Percentiles rank a stretch among this genome's conserved stretches.
phyloP scores from a whole-genome alignment of 2,113 vertebrate genomes.

The Stomatorhinus ivindoensis region DNA sequence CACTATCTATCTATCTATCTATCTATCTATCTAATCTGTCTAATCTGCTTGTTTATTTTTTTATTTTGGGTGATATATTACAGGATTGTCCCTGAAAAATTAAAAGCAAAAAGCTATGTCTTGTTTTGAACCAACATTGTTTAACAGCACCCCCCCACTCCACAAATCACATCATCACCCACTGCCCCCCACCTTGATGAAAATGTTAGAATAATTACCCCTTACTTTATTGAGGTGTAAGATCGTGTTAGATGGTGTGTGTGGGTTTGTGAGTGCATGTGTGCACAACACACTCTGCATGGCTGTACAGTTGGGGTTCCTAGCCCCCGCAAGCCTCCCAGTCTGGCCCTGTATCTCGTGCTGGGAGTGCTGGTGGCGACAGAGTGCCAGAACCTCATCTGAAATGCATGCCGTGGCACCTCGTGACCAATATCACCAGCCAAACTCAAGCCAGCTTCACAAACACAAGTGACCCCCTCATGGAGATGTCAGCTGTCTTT shows the following conservation, averaged over 20 bases:
- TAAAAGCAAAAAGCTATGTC: background rate
- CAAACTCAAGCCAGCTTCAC: background rate
- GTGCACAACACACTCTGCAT: background rate
- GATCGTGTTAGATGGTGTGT: background rate
- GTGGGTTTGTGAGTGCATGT: background rate
- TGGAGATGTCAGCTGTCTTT: background rate
- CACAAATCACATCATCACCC: background rate
- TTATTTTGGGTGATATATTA: background rate
- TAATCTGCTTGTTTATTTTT: background rate
- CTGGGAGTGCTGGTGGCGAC: background rate
- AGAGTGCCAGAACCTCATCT: background rate
- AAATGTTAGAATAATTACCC: background rate
- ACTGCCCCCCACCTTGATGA: background rate
- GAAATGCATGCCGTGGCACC: background rate
- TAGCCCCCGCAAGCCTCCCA: background rate
- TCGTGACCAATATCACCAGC: background rate
- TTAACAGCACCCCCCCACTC: background rate
- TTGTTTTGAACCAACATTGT: background rate
- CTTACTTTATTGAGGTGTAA: background rate
- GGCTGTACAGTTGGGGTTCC: background rate
- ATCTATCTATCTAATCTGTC: too few relatives aligned
- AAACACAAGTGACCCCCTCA: background rate
- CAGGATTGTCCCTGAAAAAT: background rate
- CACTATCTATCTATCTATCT: too few relatives aligned
- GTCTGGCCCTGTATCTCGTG: background rate